phyloP scores from a whole-genome alignment of 2,888 invertebrate species.

The Entomobrya multifasciata region DNA sequence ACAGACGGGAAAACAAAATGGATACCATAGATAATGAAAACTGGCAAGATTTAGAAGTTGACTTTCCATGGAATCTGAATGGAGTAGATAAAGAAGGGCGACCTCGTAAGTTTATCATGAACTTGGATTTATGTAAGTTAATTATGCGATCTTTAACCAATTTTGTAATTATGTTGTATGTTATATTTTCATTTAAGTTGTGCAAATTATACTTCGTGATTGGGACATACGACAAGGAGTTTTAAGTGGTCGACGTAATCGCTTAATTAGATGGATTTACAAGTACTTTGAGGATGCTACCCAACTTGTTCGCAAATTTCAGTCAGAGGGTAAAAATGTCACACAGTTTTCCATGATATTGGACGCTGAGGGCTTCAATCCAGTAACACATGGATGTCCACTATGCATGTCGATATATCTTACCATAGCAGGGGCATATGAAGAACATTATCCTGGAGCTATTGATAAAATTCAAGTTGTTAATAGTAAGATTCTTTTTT shows the following conservation, averaged over 20 bases:
- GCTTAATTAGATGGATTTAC: slow-evolving; percentile 42
- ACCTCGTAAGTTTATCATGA: slow-evolving; percentile 68
- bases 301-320: slow-evolving; percentile 30
- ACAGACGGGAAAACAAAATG: slow-evolving; percentile 37
- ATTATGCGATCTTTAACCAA: background rate
- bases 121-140: no score
- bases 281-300: slow-evolving; percentile 58
- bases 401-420: slow-evolving; percentile 59
- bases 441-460: slow-evolving; percentile 57
- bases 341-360: slow-evolving; percentile 43
- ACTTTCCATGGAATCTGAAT: slow-evolving; percentile 36
- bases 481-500: slow-evolving; percentile 39
- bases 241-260: slow-evolving; percentile 6
- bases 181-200: slow-evolving; percentile 35
- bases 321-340: slow-evolving; percentile 51
- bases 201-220: slow-evolving; percentile 39
- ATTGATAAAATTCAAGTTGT: slow-evolving; percentile 41
- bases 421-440: slow-evolving; percentile 15
- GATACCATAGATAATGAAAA: slow-evolving; percentile 58
- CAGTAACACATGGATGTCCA: slow-evolving; percentile 58
- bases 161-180: background rate
- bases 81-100: slow-evolving; percentile 59
- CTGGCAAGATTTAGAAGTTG: slow-evolving; percentile 50
- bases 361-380: slow-evolving; percentile 62
- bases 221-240: slow-evolving; percentile 49